phyloP scores from a whole-genome alignment of 2,888 invertebrate species.

The Cryptus armator region DNA sequence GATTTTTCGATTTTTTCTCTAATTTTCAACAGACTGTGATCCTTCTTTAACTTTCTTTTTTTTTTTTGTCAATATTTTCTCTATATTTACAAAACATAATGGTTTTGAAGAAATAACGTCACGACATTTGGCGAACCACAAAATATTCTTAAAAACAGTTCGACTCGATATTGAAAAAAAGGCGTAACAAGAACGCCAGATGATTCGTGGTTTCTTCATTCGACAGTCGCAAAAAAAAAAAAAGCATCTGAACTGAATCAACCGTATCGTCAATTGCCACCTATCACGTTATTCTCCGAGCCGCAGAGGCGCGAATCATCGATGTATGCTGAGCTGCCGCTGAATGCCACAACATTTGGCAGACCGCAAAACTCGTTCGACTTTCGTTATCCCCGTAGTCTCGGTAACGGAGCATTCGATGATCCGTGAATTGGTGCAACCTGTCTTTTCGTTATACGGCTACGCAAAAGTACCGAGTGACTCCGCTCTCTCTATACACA shows the following conservation, averaged over 20 bases:
- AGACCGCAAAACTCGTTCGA: constrained; percentile 57
- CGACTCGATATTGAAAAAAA: not conserved
- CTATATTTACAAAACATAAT: not conserved
- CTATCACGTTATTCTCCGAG: not conserved
- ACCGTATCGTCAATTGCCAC: constrained; percentile 40
- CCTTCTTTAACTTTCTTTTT: not conserved
- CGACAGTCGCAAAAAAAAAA: constrained; percentile 6
- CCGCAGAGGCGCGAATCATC: constrained; percentile 37
- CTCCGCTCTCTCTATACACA: constrained; percentile 30
- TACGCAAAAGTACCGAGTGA: constrained; percentile 48
- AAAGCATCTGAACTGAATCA: constrained; percentile 27
- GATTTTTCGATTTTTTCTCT: not conserved
- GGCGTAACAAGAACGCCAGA: constrained; percentile 36
- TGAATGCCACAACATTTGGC: constrained; percentile 67
- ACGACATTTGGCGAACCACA: constrained; percentile 48
- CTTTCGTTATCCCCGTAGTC: constrained; percentile 38
- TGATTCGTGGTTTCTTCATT: constrained; percentile 39
- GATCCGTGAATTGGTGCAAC: constrained; percentile 76
- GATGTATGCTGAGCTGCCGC: constrained; percentile 3
- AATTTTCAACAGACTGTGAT: not conserved
- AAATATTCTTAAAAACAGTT: not conserved
- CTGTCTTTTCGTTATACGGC: constrained; percentile 67
- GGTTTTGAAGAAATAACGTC: not conserved
- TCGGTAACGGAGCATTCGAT: constrained; percentile 68
- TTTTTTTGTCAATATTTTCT: not conserved